Evolutionary conservation across 2,797 vertebrate genomes (phyloP).

Genomic region (Helarctos malayanus): DNA sequence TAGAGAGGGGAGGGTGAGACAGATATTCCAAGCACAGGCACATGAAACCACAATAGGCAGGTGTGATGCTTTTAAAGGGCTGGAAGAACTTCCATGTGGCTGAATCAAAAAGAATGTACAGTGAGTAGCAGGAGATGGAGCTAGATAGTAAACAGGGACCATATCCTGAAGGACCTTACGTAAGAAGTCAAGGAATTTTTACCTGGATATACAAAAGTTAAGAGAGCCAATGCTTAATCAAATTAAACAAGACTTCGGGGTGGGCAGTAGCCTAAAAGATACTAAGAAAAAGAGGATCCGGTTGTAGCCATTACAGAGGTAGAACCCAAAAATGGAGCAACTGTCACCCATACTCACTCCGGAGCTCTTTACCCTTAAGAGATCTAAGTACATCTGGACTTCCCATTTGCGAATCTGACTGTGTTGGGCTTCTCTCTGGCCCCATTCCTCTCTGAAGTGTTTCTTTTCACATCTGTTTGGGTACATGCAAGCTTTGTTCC

Average conservation of each 20-base stretch:
- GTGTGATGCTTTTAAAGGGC: background rate
- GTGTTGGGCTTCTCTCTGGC: background rate
- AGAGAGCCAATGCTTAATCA: background rate
- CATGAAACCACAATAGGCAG: background rate
- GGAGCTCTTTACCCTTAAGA: background rate
- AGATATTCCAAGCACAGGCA: background rate
- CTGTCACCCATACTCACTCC: background rate
- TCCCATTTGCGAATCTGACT: background rate
- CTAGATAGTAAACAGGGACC: background rate
- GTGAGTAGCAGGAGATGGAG: background rate
- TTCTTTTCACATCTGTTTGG: background rate
- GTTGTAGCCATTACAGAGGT: background rate
- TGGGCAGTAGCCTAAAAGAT: background rate
- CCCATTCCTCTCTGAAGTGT: background rate
- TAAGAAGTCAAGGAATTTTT: slow-evolving; percentile 16
- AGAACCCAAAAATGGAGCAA: background rate
- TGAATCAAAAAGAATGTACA: background rate
- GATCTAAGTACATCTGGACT: background rate
- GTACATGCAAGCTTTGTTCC: background rate
- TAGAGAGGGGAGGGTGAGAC: background rate
- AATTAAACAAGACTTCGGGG: background rate
- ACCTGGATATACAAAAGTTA: background rate
- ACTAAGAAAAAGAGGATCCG: background rate
- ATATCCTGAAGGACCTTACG: background rate
- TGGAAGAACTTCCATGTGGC: background rate